phyloP scores from a whole-genome alignment of 37 sponge, comb jelly and placozoan species.

The Mnemiopsis leidyi region DNA sequence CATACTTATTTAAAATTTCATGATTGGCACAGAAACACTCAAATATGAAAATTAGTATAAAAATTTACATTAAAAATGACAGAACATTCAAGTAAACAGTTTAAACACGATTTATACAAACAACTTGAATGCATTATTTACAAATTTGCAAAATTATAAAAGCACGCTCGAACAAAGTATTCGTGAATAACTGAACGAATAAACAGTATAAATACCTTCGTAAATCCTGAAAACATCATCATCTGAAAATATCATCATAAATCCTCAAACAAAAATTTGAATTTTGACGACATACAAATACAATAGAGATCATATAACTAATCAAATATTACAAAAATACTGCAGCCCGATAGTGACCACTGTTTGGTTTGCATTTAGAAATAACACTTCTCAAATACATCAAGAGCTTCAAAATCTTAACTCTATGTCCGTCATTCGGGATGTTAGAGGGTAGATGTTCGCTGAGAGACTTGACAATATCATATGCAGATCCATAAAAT shows the following conservation, averaged over 20 bases:
- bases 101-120: neutral
- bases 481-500: constrained; percentile 36
- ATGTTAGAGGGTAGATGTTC: neutral
- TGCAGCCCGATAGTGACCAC: constrained; percentile 52
- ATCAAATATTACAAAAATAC: neutral
- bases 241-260: neutral
- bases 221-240: no score
- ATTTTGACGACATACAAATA: neutral
- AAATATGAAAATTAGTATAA: no score
- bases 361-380: constrained; percentile 34
- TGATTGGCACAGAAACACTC: no score
- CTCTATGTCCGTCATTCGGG: neutral
- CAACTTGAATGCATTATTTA: neutral
- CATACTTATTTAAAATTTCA: no score
- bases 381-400: constrained; percentile 31
- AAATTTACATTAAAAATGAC: neutral
- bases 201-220: neutral
- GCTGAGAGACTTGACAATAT: neutral
- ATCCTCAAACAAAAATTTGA: neutral
- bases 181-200: neutral
- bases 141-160: neutral
- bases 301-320: neutral
- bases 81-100: neutral
- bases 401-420: neutral
- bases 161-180: neutral